These are phyloP conservation scores for Nothura maculosa DNA, from an alignment of 2,797 vertebrate genomes.

Conservation along the genomic window DNA sequence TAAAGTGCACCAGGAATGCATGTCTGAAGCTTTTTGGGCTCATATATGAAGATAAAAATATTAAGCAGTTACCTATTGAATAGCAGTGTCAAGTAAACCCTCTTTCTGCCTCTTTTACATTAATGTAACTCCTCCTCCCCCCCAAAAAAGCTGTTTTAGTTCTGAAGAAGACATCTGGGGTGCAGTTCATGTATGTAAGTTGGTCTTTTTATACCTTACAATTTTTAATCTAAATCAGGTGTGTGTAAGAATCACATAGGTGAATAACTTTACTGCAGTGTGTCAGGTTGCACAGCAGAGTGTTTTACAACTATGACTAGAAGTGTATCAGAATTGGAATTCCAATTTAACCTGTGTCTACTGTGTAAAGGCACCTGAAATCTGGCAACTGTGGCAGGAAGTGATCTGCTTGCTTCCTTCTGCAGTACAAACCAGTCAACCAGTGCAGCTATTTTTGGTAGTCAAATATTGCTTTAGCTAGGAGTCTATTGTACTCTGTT, in stretches of 20 bases:
- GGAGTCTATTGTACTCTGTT: background rate
- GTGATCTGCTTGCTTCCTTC: background rate
- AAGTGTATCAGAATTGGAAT: background rate
- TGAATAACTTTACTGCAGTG: background rate
- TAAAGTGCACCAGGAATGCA: fast-evolving
- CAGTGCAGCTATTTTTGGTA: background rate
- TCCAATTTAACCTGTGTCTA: background rate
- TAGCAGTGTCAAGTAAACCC: background rate
- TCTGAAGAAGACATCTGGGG: background rate
- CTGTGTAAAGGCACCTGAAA: background rate
- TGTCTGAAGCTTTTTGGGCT: background rate
- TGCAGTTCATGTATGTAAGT: background rate
- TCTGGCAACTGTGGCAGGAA: background rate
- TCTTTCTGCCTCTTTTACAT: background rate
- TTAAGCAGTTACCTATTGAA: background rate
- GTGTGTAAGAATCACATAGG: background rate
- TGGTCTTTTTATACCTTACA: background rate
- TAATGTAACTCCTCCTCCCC: background rate
- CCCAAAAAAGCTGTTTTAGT: background rate
- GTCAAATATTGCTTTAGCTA: slow-evolving; percentile 11
- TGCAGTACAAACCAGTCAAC: background rate
- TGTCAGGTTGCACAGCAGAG: background rate
- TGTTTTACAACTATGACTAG: background rate
- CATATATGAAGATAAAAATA: background rate
- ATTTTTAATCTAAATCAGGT: background rate